Evolutionary conservation across 2,888 invertebrate species (phyloP).

Genomic region (Synanthedon formicaeformis): DNA sequence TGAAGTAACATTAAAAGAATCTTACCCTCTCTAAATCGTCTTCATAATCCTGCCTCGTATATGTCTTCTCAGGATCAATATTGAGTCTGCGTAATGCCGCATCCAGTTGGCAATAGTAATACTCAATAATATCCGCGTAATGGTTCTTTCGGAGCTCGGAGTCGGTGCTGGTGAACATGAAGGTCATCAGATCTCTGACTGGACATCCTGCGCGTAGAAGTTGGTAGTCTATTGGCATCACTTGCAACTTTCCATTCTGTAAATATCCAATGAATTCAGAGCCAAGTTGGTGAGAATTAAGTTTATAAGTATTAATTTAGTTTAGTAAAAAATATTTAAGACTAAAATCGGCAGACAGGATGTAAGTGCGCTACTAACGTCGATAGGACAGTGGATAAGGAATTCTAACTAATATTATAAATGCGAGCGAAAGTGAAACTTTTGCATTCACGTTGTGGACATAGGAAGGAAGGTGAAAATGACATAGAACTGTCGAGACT

Average conservation of each 20-base stretch:
- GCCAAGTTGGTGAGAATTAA: neutral
- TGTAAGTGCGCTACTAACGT: too few species aligned
- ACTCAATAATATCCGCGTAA: conserved; percentile 16
- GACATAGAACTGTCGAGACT: too few species aligned
- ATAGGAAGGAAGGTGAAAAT: too few species aligned
- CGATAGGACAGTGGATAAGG: too few species aligned
- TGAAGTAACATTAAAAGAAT: too few species aligned
- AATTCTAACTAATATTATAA: too few species aligned
- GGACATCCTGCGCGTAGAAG: conserved; percentile 32
- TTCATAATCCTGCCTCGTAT: conserved; percentile 3
- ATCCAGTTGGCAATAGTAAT: conserved; percentile 16
- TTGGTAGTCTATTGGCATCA: conserved; percentile 41
- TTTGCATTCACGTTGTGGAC: too few species aligned
- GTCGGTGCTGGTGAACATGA: conserved; percentile 40
- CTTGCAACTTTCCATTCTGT: conserved; percentile 24
- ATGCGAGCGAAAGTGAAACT: too few species aligned
- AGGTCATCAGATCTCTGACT: conserved; percentile 37
- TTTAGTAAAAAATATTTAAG: too few species aligned
- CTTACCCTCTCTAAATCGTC: conserved; percentile 4
- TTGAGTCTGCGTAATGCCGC: conserved; percentile 6
- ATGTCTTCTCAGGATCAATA: conserved; percentile 5
- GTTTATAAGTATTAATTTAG: too few species aligned
- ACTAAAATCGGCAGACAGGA: too few species aligned
- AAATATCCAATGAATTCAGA: conserved; percentile 6
- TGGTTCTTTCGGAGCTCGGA: conserved; percentile 17